phyloP scores from a whole-genome alignment of 2,113 vertebrate genomes.

The Passerina amoena region DNA sequence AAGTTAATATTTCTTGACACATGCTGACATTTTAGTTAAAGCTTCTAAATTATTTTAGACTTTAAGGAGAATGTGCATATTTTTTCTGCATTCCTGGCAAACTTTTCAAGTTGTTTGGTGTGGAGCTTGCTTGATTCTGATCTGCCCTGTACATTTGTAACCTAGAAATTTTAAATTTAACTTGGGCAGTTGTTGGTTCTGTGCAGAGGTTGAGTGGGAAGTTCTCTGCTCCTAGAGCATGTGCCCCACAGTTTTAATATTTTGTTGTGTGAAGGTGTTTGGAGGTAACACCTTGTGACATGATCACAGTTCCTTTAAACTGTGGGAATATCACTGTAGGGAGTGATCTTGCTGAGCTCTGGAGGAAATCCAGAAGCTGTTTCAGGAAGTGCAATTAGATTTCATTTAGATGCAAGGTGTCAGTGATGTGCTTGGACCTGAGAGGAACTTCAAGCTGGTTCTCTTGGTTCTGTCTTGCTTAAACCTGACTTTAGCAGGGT shows the following conservation, averaged over 20 bases:
- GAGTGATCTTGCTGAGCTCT: background rate
- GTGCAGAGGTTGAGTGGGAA: background rate
- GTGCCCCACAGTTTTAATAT: background rate
- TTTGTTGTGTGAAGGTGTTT: background rate
- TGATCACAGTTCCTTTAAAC: background rate
- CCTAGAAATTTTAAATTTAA: background rate
- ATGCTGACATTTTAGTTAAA: constrained; percentile 15
- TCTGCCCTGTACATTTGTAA: background rate
- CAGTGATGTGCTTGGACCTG: background rate
- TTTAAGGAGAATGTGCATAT: background rate
- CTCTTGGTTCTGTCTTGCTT: background rate
- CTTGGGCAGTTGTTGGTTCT: background rate
- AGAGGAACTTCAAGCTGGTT: background rate
- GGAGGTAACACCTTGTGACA: background rate
- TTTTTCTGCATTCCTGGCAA: background rate
- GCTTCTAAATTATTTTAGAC: constrained; percentile 30
- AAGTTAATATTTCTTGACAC: constrained; percentile 52
- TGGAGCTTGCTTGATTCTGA: background rate
- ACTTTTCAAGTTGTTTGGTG: background rate
- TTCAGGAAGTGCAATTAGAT: background rate
- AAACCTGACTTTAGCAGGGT: background rate
- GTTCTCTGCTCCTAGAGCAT: background rate
- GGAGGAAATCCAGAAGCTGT: background rate
- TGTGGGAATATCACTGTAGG: background rate
- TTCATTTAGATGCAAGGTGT: background rate